phyloP scores from a whole-genome alignment of 2,113 vertebrate species.

The Chiloscyllium plagiosum region DNA sequence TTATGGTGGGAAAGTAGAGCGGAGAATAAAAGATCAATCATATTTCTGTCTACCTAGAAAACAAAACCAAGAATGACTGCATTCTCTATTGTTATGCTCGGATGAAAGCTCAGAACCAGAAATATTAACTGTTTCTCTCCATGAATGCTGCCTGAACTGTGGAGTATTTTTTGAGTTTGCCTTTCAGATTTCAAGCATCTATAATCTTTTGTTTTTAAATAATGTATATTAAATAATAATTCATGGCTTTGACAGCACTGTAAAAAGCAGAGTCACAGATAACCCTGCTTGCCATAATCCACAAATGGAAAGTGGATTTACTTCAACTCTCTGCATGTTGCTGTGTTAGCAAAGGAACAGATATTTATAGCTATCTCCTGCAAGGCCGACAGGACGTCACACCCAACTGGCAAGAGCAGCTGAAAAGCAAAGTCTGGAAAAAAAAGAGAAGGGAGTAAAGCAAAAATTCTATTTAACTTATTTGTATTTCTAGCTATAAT shows the following conservation, averaged over 20 bases:
- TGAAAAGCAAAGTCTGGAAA: neutral
- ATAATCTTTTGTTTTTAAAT: neutral
- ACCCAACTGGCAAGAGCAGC: neutral
- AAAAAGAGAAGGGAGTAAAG: neutral
- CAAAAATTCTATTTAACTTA: neutral
- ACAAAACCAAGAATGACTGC: neutral
- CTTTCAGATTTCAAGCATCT: neutral
- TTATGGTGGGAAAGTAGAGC: too few relatives aligned
- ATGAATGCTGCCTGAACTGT: neutral
- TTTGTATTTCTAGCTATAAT: slow-evolving; percentile 5
- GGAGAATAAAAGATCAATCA: too few relatives aligned
- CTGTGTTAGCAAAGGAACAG: neutral
- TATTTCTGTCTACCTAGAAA: neutral
- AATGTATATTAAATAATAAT: neutral
- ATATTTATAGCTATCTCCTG: neutral
- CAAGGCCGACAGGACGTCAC: neutral
- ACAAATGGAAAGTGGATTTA: neutral
- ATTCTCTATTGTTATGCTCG: neutral
- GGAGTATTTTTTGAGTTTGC: neutral
- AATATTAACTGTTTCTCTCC: neutral
- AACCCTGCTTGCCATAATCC: neutral
- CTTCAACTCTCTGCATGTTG: neutral
- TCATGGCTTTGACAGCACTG: neutral
- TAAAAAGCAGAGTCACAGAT: neutral
- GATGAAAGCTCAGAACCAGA: neutral